Conservation (phyloP, 2,113 vertebrate genomes). For the Pedionomus torquatus region DNA sequence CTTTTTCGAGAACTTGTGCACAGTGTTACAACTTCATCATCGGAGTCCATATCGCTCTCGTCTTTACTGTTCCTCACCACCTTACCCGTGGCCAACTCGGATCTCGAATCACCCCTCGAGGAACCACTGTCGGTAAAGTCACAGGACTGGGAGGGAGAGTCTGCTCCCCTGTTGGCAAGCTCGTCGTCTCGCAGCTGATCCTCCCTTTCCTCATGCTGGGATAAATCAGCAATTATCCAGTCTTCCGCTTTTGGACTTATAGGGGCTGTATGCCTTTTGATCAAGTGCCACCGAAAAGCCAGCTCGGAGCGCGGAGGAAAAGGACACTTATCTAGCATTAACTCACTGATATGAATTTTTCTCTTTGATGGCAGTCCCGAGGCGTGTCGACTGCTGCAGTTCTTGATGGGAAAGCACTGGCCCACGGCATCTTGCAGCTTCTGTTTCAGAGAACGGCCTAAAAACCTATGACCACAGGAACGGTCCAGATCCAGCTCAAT, state of each 20-base stretch:
- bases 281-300: conserved; percentile 93
- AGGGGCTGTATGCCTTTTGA: conserved; percentile 85
- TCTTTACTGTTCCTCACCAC: conserved; percentile 72
- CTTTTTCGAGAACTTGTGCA: conserved; percentile 80
- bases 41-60: conserved; percentile 87
- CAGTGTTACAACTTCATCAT: conserved; percentile 75
- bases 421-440: conserved; percentile 95
- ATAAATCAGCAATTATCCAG: conserved; percentile 74
- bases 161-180: not conserved
- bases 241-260: conserved; percentile 71
- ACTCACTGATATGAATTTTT: conserved; percentile 94
- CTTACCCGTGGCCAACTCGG: conserved; percentile 51
- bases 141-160: conserved; percentile 68
- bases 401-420: conserved; percentile 92
- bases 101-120: conserved; percentile 6
- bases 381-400: conserved; percentile 81
- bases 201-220: conserved; percentile 62
- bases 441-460: conserved; percentile 90
- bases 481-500: conserved; percentile 83
- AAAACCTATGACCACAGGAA: conserved; percentile 84
- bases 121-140: conserved; percentile 39
- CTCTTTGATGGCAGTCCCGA: conserved; percentile 89
- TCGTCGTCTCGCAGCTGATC: conserved; percentile 53
- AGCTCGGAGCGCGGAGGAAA: conserved; percentile 92
- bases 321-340: conserved; percentile 95